Evolutionary conservation across 2,888 invertebrate genomes (phyloP).

Genomic region (Andrena minutula): DNA sequence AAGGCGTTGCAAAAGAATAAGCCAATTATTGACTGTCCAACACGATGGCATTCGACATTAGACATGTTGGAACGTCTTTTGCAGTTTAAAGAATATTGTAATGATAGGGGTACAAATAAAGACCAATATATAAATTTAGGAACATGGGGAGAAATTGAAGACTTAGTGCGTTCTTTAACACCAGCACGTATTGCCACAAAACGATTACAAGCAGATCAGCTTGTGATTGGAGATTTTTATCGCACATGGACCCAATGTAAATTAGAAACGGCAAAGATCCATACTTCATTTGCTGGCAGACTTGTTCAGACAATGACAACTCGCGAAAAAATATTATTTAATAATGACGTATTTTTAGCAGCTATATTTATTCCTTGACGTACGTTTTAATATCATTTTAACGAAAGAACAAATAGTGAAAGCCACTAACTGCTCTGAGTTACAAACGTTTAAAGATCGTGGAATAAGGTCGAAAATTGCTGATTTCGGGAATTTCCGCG

Average conservation of each 20-base stretch:
- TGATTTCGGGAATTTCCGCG: too few species aligned
- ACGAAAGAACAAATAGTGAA: too few species aligned
- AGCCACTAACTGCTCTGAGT: too few species aligned
- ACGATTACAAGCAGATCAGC: not conserved
- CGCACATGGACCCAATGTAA: not conserved
- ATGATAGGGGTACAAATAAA: not conserved
- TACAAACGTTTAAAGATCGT: too few species aligned
- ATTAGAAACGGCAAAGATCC: not conserved
- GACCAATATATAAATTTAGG: not conserved
- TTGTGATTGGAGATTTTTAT: not conserved
- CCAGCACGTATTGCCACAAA: conserved; percentile 7
- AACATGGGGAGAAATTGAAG: not conserved
- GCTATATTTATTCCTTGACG: too few species aligned
- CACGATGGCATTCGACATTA: not conserved
- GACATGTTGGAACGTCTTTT: conserved; percentile 3
- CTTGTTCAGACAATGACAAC: too few species aligned
- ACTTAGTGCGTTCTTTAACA: conserved; percentile 2
- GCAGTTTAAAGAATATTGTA: conserved; percentile 1
- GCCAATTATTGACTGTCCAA: not conserved
- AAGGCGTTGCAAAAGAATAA: not conserved
- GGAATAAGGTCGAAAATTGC: too few species aligned
- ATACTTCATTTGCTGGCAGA: too few species aligned
- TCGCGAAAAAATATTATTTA: too few species aligned
- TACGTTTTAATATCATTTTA: too few species aligned
- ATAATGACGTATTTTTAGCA: too few species aligned